These are phyloP conservation scores for Mayetiola destructor DNA, from an alignment of 2,888 invertebrate genomes.

Conservation along the genomic window DNA sequence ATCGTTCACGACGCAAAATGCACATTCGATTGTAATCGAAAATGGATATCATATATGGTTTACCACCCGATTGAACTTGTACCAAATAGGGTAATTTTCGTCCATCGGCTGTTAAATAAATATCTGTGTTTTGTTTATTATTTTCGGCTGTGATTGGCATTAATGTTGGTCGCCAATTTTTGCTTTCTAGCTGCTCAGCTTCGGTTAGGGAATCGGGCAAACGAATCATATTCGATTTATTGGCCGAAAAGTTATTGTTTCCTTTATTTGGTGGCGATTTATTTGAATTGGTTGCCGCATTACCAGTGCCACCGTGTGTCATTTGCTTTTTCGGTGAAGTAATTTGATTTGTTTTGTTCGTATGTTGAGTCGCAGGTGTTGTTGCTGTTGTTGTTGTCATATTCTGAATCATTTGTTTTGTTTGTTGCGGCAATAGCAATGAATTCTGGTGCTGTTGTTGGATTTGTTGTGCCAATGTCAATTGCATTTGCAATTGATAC, in stretches of 20 bases:
- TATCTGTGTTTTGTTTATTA: constrained; percentile 28
- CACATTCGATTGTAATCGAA: constrained; percentile 71
- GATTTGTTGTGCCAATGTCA: neutral
- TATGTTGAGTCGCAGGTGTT: too few relatives aligned
- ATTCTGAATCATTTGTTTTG: neutral
- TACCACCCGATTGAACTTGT: constrained; percentile 64
- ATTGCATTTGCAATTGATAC: constrained; percentile 9
- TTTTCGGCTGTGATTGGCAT: constrained; percentile 45
- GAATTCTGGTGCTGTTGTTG: constrained; percentile 8
- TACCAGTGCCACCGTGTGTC: neutral
- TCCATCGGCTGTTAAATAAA: constrained; percentile 44
- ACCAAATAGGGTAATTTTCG: constrained; percentile 47
- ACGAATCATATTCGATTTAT: constrained; percentile 25
- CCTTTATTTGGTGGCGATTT: neutral
- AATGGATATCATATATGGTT: constrained; percentile 61
- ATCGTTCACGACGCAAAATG: constrained; percentile 50
- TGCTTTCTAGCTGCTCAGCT: constrained; percentile 37
- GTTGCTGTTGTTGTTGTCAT: neutral
- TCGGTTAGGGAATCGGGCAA: constrained; percentile 31
- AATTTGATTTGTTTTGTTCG: neutral
- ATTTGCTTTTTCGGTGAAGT: constrained; percentile 1
- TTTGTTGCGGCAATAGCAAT: constrained; percentile 5
- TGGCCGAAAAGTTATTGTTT: neutral
- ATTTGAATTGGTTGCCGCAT: neutral
- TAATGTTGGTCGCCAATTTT: constrained; percentile 56